A percentile compares a stretch with the other conserved stretches of the same genome.
Conservation (phyloP, 1,140 invertebrate species). For the Fopius arisanus region DNA sequence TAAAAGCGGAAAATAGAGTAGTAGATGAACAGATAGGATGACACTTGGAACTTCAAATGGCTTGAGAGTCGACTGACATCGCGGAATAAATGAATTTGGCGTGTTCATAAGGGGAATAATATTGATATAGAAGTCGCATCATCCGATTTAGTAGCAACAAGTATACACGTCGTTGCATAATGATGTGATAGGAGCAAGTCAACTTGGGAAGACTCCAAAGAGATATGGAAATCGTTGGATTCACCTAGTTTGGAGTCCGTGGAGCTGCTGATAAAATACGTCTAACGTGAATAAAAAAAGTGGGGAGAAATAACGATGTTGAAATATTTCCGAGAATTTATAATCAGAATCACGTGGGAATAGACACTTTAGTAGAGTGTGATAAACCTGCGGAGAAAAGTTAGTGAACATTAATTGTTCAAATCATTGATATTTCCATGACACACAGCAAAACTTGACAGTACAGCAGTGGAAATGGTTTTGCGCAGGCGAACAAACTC, state of each 20-base stretch:
- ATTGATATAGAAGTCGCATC: background rate
- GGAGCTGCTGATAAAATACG: background rate
- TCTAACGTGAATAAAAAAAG: too few relatives aligned
- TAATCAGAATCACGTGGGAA: too few relatives aligned
- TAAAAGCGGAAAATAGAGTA: constrained; percentile 5
- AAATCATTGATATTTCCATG: background rate
- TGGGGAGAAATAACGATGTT: too few relatives aligned
- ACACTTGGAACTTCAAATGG: too few relatives aligned
- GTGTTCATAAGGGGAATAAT: background rate
- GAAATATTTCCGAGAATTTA: too few relatives aligned
- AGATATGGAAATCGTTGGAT: constrained; percentile 1
- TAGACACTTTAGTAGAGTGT: too few relatives aligned
- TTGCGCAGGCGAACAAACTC: constrained; percentile 19
- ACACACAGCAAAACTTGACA: background rate
- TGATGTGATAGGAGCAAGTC: constrained; percentile 18
- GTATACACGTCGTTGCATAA: background rate
- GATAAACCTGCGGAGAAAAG: too few relatives aligned
- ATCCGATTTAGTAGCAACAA: background rate
- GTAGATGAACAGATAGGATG: background rate
- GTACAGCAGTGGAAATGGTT: background rate
- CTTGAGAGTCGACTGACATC: too few relatives aligned
- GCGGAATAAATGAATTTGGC: background rate
- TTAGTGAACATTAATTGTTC: background rate
- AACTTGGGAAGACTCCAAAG: background rate
- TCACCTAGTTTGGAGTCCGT: background rate